These are phyloP conservation scores for Nothoprocta pentlandii DNA, from an alignment of 2,113 vertebrate genomes.

Conservation along the genomic window DNA sequence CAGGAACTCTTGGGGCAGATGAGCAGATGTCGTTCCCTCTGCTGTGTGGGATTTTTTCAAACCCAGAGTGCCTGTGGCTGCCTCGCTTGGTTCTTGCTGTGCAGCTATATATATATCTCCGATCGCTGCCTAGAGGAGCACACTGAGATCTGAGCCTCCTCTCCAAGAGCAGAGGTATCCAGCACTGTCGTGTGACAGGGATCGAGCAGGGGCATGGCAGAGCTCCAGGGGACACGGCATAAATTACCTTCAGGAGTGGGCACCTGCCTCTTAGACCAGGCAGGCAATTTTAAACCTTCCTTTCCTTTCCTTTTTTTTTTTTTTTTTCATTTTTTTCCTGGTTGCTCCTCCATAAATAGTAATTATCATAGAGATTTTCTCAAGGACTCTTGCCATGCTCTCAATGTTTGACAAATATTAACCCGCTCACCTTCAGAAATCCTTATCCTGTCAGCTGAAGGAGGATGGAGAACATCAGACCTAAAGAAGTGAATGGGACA, in stretches of 20 bases:
- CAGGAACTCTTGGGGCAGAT: neutral
- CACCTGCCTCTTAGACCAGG: neutral
- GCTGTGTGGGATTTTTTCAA: neutral
- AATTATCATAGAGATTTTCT: neutral
- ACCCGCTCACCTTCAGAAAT: neutral
- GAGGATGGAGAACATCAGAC: neutral
- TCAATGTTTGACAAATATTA: neutral
- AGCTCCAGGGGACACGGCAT: neutral
- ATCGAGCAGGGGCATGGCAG: neutral
- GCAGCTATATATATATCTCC: neutral
- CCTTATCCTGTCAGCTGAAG: neutral
- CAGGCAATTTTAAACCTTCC: neutral
- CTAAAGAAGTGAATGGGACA: neutral
- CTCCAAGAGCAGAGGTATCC: neutral
- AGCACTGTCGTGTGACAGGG: neutral
- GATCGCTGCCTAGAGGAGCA: neutral
- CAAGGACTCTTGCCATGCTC: neutral
- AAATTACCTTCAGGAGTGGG: neutral
- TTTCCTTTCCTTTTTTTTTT: neutral
- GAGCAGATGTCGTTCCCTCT: neutral
- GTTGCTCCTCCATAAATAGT: neutral
- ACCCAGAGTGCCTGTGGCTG: neutral
- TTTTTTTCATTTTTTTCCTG: neutral
- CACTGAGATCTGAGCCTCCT: neutral
- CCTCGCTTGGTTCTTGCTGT: neutral